phyloP scores from a whole-genome alignment of 2,797 vertebrate species.

The Poeciliopsis paucimaculata region DNA sequence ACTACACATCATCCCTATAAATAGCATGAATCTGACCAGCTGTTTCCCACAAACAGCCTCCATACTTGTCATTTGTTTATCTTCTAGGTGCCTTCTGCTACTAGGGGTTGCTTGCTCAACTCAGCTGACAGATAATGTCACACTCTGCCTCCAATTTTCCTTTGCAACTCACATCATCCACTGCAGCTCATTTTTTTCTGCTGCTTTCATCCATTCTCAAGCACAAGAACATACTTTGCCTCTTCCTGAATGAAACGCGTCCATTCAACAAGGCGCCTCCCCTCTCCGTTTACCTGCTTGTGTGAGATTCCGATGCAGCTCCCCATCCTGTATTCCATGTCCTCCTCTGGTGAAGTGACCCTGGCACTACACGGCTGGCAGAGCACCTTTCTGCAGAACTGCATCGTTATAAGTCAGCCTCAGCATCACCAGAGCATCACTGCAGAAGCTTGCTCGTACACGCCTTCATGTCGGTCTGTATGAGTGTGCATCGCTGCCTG shows the following conservation, averaged over 20 bases:
- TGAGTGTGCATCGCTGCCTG: conserved; percentile 56
- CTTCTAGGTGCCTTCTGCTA: neutral
- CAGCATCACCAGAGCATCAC: conserved; percentile 74
- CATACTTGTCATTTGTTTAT: neutral
- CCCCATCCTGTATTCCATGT: conserved; percentile 88
- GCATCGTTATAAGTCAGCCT: conserved; percentile 77
- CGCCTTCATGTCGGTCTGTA: conserved; percentile 52
- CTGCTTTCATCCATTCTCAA: conserved; percentile 62
- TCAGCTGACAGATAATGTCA: conserved; percentile 1
- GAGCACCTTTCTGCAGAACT: conserved; percentile 84
- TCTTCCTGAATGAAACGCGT: conserved; percentile 32
- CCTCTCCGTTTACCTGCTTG: conserved; percentile 74
- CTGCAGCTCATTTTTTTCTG: conserved; percentile 38
- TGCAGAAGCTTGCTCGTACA: conserved; percentile 58
- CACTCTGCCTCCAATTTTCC: conserved; percentile 18
- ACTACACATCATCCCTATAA: conserved; percentile 54
- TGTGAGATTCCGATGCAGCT: conserved; percentile 83
- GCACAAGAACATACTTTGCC: conserved; percentile 36
- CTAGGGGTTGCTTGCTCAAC: neutral
- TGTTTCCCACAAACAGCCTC: conserved; percentile 25
- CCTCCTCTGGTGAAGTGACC: conserved; percentile 84
- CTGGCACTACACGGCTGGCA: conserved; percentile 83
- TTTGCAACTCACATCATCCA: conserved; percentile 37
- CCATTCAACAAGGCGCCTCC: conserved; percentile 18
- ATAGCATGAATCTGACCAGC: conserved; percentile 46